Conservation (phyloP, 2,888 invertebrate species). For the Syrista parreyssii region DNA sequence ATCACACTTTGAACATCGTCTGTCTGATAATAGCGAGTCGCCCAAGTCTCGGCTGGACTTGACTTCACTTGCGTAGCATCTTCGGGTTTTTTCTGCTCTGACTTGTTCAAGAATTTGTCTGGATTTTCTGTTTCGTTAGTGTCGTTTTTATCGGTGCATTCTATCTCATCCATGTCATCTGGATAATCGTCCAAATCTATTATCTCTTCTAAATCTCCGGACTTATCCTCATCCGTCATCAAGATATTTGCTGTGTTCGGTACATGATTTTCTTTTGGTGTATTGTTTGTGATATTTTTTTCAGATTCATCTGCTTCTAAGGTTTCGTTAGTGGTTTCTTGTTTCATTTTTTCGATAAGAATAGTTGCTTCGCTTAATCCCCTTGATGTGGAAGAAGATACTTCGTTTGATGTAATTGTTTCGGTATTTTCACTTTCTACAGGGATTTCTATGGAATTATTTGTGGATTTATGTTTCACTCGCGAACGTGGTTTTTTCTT, state of each 20-base stretch:
- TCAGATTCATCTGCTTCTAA: not conserved
- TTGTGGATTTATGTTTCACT: slow-evolving; percentile 18
- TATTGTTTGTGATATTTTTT: not conserved
- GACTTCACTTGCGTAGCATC: not conserved
- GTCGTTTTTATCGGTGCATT: not conserved
- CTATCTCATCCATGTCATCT: slow-evolving; percentile 58
- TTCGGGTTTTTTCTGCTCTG: not conserved
- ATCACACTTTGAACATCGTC: slow-evolving; percentile 63
- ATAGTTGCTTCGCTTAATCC: not conserved
- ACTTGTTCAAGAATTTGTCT: not conserved
- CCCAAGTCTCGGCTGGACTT: slow-evolving; percentile 57
- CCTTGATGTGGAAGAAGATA: slow-evolving; percentile 11
- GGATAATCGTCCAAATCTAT: slow-evolving; percentile 63
- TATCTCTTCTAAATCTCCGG: slow-evolving; percentile 55
- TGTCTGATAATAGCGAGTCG: slow-evolving; percentile 61
- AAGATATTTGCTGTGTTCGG: not conserved
- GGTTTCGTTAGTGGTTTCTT: not conserved
- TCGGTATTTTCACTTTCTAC: not conserved
- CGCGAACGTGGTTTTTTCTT: slow-evolving; percentile 26
- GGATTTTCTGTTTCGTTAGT: not conserved
- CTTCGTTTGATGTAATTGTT: slow-evolving; percentile 12
- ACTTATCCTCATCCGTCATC: slow-evolving; percentile 42
- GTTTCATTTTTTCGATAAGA: not conserved
- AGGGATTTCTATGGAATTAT: not conserved
- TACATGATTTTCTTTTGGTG: slow-evolving; percentile 14